A percentile compares a stretch with the other conserved stretches of the same genome.
These are phyloP conservation scores for Dreissena rostriformis DNA, from an alignment of 1,140 invertebrate genomes.

Conservation along the genomic window DNA sequence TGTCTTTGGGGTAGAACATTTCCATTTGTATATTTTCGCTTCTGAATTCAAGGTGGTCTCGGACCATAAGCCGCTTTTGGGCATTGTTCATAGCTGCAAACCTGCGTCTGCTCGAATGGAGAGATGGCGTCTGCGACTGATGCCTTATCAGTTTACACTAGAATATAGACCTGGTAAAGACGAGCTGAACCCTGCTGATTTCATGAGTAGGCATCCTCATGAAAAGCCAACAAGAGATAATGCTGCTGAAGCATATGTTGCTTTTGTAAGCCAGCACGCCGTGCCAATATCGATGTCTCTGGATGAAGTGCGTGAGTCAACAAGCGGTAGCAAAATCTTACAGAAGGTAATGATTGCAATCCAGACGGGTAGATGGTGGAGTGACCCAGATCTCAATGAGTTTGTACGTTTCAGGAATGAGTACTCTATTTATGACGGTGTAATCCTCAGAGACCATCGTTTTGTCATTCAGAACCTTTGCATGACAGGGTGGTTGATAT, in stretches of 20 bases:
- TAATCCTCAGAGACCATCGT: conserved; percentile 40
- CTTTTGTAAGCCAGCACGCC: conserved; percentile 34
- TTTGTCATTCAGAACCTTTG: conserved; percentile 59
- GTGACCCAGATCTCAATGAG: conserved; percentile 10
- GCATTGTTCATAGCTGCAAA: conserved; percentile 43
- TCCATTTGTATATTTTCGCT: conserved; percentile 62
- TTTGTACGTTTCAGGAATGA: conserved; percentile 36
- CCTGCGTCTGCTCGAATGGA: conserved; percentile 37
- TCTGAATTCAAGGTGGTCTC: conserved; percentile 70
- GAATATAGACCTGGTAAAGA: conserved; percentile 51
- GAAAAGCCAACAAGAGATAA: conserved; percentile 27
- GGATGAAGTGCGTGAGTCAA: conserved; percentile 35
- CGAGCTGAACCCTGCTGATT: conserved; percentile 59
- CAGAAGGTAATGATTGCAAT: conserved; percentile 46
- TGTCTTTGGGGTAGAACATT: conserved; percentile 71
- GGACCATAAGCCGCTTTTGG: conserved; percentile 68
- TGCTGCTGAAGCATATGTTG: conserved; percentile 56
- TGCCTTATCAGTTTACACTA: conserved; percentile 47
- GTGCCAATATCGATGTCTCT: conserved; percentile 45
- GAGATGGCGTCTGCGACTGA: conserved; percentile 57
- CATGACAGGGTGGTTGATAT: conserved; percentile 56
- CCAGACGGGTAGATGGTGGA: conserved; percentile 50
- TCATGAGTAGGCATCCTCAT: conserved; percentile 59
- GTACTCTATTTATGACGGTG: conserved; percentile 39
- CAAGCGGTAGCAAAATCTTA: conserved; percentile 11